Percentiles rank a stretch among this genome's conserved stretches.
phyloP scores from a whole-genome alignment of 2,797 vertebrate genomes.

The Epinephelus awoara region DNA sequence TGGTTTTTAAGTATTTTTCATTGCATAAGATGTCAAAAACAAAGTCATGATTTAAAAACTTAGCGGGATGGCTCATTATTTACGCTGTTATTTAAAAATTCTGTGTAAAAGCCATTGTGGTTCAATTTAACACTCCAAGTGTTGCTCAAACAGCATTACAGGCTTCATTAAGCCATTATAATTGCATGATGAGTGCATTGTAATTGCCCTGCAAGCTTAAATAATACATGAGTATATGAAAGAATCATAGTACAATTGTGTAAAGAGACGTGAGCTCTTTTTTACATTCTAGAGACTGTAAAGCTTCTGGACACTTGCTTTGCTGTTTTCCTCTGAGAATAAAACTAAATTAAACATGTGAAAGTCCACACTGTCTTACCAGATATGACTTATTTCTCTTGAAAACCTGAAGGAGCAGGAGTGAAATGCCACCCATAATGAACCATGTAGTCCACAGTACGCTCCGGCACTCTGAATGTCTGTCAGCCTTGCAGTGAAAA shows the following conservation, averaged over 20 bases:
- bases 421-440: slow-evolving; percentile 57
- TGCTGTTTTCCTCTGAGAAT: slow-evolving; percentile 32
- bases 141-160: slow-evolving; percentile 71
- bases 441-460: slow-evolving; percentile 24
- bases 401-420: slow-evolving; percentile 23
- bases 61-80: slow-evolving; percentile 30
- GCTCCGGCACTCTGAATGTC: slow-evolving; percentile 28
- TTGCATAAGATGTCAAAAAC: slow-evolving; percentile 14
- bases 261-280: slow-evolving; percentile 10
- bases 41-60: slow-evolving; percentile 31
- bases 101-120: slow-evolving; percentile 42
- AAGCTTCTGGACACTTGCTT: slow-evolving; percentile 23
- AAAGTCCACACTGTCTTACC: slow-evolving; percentile 19
- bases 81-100: slow-evolving; percentile 38
- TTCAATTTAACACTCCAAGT: slow-evolving; percentile 71
- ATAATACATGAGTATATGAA: slow-evolving; percentile 45
- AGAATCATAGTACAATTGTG: background rate
- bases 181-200: slow-evolving; percentile 58
- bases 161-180: slow-evolving; percentile 74
- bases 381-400: slow-evolving; percentile 15
- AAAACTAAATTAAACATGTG: slow-evolving; percentile 44
- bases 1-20: background rate
- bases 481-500: slow-evolving; percentile 9
- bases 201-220: slow-evolving; percentile 52
- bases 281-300: background rate